These are phyloP conservation scores for Polyergus mexicanus DNA, from an alignment of 1,140 invertebrate species.

Conservation along the genomic window DNA sequence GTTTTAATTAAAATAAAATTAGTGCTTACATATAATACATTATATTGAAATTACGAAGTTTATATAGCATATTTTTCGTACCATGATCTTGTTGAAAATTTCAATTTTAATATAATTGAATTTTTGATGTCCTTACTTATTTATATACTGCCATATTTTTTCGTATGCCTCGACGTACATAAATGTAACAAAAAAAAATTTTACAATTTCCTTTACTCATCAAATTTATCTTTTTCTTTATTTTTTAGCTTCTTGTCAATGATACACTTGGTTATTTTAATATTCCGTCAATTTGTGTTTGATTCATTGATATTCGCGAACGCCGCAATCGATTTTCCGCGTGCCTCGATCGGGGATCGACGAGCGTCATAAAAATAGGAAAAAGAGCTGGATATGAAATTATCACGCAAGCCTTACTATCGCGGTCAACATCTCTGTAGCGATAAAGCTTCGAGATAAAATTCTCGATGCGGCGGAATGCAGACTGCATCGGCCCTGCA, in stretches of 20 bases:
- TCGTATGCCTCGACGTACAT: not conserved
- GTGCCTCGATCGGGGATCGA: not conserved
- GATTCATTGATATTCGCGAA: conserved; percentile 32
- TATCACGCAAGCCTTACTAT: conserved; percentile 34
- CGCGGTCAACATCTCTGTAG: conserved; percentile 27
- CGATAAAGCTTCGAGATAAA: conserved; percentile 14
- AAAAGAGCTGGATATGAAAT: conserved; percentile 26
- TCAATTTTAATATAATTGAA: conserved; percentile 1
- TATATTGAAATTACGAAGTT: not conserved
- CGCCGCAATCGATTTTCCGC: not conserved
- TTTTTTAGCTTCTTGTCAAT: not conserved
- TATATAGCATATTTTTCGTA: not conserved
- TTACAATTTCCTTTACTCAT: too few species aligned
- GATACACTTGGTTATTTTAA: not conserved
- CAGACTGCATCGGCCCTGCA: not conserved
- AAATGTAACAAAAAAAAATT: not conserved
- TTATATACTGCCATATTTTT: not conserved
- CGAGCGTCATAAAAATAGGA: not conserved
- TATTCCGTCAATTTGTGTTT: not conserved
- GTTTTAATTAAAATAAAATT: conserved; percentile 30
- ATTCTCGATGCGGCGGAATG: conserved; percentile 31
- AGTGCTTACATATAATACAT: not conserved
- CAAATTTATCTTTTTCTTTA: not conserved
- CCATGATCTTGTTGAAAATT: not conserved
- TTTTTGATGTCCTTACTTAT: not conserved